Conservation (phyloP, 2,113 vertebrate species). For the Martes martes region DNA sequence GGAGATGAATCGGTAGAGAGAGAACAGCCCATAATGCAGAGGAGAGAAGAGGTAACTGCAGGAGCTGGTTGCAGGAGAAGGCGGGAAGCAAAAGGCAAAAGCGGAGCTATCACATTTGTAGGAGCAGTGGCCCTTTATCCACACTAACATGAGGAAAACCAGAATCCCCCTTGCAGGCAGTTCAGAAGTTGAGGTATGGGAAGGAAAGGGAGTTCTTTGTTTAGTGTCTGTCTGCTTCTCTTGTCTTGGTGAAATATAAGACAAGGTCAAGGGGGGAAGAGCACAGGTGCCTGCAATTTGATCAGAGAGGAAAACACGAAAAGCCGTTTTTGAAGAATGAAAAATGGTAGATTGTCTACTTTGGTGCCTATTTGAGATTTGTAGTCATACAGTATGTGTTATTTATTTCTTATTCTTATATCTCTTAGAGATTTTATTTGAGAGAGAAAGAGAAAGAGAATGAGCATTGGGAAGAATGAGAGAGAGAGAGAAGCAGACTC, state of each 20-base stretch:
- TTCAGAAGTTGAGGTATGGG: background rate
- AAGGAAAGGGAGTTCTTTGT: slow-evolving; percentile 28
- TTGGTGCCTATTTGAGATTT: background rate
- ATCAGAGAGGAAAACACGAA: background rate
- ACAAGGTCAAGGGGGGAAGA: slow-evolving; percentile 17
- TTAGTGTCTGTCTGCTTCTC: background rate
- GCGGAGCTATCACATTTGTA: background rate
- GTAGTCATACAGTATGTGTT: background rate
- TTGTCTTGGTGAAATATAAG: slow-evolving; percentile 26
- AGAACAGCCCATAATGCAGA: background rate
- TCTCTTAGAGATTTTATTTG: background rate
- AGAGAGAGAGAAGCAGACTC: background rate
- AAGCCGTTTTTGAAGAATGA: background rate
- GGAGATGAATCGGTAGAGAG: background rate
- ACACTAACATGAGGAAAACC: background rate
- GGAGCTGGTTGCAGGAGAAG: background rate
- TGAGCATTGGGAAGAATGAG: too few species aligned
- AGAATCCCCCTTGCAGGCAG: background rate
- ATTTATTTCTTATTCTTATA: background rate
- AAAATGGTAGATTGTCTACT: background rate
- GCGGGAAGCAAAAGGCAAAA: background rate
- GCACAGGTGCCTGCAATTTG: slow-evolving; percentile 31
- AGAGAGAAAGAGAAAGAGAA: background rate
- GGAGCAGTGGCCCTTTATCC: background rate
- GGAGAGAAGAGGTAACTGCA: background rate